Evolutionary conservation across 2,888 invertebrate genomes (phyloP).

Genomic region (Zelleria hepariella): DNA sequence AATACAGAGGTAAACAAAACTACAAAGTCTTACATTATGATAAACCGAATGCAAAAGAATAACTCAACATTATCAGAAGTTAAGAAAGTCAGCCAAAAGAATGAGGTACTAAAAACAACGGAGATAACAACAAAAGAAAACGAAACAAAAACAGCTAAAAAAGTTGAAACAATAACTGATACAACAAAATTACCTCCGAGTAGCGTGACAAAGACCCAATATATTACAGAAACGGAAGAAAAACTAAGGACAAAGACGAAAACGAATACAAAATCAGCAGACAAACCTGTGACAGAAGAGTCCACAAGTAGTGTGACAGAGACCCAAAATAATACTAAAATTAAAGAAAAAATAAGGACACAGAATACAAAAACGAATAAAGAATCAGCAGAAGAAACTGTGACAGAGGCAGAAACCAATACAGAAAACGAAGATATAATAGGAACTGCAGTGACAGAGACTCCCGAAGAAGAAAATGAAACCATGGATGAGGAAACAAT

Average conservation of each 20-base stretch:
- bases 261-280: background rate
- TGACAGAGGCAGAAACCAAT: background rate
- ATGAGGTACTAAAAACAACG: no score
- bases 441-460: background rate
- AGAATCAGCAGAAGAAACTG: background rate
- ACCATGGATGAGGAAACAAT: background rate
- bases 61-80: no score
- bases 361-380: background rate
- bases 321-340: background rate
- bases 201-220: no score
- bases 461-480: background rate
- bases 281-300: background rate
- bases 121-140: no score
- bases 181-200: no score
- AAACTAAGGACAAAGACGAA: background rate
- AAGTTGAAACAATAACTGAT: no score
- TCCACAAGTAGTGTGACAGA: slow-evolving; percentile 7
- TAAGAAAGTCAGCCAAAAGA: no score
- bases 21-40: no score
- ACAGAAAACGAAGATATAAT: background rate
- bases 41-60: no score
- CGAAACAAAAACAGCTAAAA: no score
- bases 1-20: no score
- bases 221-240: no score
- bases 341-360: slow-evolving; percentile 10